Percentiles rank a stretch among this genome's conserved stretches.
Conservation (phyloP, 2,888 invertebrate genomes). For the Polymixis lichenea region DNA sequence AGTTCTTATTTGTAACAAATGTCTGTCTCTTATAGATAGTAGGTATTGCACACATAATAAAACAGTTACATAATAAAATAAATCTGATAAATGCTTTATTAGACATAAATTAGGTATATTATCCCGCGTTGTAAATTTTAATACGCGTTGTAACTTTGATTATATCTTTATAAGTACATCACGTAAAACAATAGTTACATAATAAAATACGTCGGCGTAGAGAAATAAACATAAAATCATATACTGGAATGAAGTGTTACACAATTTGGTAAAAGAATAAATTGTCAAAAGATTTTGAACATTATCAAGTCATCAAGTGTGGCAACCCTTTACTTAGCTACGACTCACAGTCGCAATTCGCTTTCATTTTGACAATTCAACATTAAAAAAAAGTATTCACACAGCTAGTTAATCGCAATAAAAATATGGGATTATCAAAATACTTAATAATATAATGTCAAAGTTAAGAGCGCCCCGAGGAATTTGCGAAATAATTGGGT, state of each 20-base stretch:
- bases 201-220: constrained; percentile 27
- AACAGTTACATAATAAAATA: constrained; percentile 52
- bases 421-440: background rate
- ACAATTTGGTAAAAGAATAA: constrained; percentile 29
- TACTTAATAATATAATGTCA: background rate
- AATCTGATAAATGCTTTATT: constrained; percentile 57
- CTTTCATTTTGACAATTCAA: background rate
- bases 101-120: constrained; percentile 20
- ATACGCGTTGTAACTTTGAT: constrained; percentile 3
- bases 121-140: constrained; percentile 17
- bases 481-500: too few species aligned
- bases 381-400: background rate
- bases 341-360: background rate
- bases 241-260: constrained; percentile 63
- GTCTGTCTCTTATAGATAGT: background rate
- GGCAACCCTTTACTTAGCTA: background rate
- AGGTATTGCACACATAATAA: constrained; percentile 31
- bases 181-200: constrained; percentile 37
- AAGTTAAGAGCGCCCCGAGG: background rate
- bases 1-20: background rate
- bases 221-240: constrained; percentile 37
- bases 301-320: background rate
- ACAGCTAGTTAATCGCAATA: background rate
- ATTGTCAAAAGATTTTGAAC: background rate
- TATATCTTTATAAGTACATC: constrained; percentile 19